Evolutionary conservation across 2,797 vertebrate species (phyloP).

Genomic region (Hoplostethus atlanticus): DNA sequence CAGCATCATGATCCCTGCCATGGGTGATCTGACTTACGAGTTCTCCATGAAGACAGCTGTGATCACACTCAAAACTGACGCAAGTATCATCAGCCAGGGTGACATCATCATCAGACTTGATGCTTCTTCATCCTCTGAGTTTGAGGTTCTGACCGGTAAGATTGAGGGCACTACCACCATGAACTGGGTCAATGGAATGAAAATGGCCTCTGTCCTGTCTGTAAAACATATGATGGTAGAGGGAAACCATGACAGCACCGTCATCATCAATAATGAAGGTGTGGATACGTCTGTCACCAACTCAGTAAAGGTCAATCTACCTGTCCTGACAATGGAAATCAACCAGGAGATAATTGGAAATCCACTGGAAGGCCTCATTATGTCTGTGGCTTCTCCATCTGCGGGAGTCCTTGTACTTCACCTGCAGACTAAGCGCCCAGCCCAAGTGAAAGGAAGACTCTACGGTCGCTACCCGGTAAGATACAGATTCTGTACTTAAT

Average conservation of each 20-base stretch:
- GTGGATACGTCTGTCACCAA: conserved; percentile 86
- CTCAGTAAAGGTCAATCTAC: conserved; percentile 75
- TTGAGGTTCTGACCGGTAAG: conserved; percentile 86
- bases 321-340: conserved; percentile 81
- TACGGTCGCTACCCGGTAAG: conserved; percentile 89
- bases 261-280: conserved; percentile 82
- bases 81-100: conserved; percentile 89
- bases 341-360: conserved; percentile 89
- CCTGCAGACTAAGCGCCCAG: conserved; percentile 66
- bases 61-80: conserved; percentile 87
- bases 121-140: conserved; percentile 86
- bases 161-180: conserved; percentile 87
- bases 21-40: conserved; percentile 92
- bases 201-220: conserved; percentile 86
- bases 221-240: conserved; percentile 83
- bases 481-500: conserved; percentile 10
- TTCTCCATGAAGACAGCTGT: conserved; percentile 91
- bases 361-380: conserved; percentile 70
- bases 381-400: conserved; percentile 84
- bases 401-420: conserved; percentile 85
- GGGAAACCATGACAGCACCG: conserved; percentile 87
- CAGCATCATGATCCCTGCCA: conserved; percentile 86
- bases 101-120: conserved; percentile 85
- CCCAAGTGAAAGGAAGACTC: conserved; percentile 79
- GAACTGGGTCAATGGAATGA: conserved; percentile 84